Evolutionary conservation across 2,113 vertebrate genomes (phyloP).

Genomic region (Vidua macroura): DNA sequence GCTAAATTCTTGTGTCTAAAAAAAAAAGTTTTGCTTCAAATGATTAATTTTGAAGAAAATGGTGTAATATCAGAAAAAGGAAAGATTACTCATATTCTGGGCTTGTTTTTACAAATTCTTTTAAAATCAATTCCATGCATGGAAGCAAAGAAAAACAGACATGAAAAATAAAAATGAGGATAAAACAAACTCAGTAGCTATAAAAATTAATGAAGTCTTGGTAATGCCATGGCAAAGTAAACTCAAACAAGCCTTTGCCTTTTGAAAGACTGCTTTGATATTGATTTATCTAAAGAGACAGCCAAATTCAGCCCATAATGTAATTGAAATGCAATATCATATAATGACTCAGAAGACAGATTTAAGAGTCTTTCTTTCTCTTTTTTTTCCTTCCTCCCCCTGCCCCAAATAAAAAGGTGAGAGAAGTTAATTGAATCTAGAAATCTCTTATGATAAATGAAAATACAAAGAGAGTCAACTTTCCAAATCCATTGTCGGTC

Average conservation of each 20-base stretch:
- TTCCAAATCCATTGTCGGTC: background rate
- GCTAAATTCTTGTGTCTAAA: background rate
- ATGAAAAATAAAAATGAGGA: conserved; percentile 43
- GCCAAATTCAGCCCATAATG: conserved; percentile 21
- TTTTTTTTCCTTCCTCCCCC: background rate
- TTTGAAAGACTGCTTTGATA: conserved; percentile 61
- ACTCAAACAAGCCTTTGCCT: conserved; percentile 32
- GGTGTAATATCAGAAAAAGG: background rate
- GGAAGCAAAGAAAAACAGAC: conserved; percentile 27
- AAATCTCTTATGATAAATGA: background rate
- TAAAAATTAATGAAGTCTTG: conserved; percentile 58
- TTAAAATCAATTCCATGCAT: conserved; percentile 6
- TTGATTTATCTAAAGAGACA: conserved; percentile 36
- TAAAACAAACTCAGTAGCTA: conserved; percentile 40
- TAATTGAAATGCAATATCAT: conserved; percentile 61
- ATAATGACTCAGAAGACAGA: conserved; percentile 13
- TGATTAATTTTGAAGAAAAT: background rate
- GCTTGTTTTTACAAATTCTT: conserved; percentile 13
- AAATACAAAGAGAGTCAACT: background rate
- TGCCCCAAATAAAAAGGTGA: background rate
- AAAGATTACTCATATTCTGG: background rate
- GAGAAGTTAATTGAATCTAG: conserved; percentile 14
- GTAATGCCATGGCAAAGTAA: conserved; percentile 38
- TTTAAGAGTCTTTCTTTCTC: background rate
- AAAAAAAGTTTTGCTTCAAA: background rate